Evolutionary conservation across 2,888 invertebrate species (phyloP), one percentile per base, ranked within the genome.

Genomic region (Drosophila anomalata): DNA sequence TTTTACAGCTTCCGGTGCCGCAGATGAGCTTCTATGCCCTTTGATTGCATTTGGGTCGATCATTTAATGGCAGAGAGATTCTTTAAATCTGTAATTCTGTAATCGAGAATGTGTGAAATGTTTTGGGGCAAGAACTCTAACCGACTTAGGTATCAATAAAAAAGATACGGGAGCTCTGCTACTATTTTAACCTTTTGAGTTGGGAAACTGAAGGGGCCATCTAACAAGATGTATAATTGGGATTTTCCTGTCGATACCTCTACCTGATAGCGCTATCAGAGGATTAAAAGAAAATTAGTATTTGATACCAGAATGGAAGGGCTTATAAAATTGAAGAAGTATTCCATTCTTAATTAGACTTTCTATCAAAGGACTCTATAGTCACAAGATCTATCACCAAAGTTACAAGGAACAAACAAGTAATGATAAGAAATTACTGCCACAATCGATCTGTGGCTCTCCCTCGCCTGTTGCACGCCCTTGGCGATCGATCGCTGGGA

Each of bases 1-100:
- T 72, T 56, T 75, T 88, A 88, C 86, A 81, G 82, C 87, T 82
- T 82, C 82, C 82, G 88, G 82, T 87, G 57, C 67, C 58, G 73
- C 72, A 74, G 41, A 55, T 52, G 68, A 56, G 54, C 59, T 65
- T 53, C 46, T 48, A 52, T 62, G 36, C 50, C 55, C 58, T 57
- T 66, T 72, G 78, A 81, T 80, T 63, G 17, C 22, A 53, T 17
- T 20, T 11, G 47, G 12, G n/a, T 47, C 41, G 20, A 42, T 20
- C 20, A 20, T 42, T 42, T 36, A 36, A 36, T 36, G 33, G 33
- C 12, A 36, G 36, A 6, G 17, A 17, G 20, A 31, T 55, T 48
- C 14, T 11, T 29, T 22, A 51, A 54, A 7, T 61, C n/a, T 24
- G 31, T 61, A 61, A 61, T 62, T 61, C n/a, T 24, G 31, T 61